Base-by-base conservation (phyloP, 2,888 invertebrate genomes). In the Agrypnus murinus region DNA sequence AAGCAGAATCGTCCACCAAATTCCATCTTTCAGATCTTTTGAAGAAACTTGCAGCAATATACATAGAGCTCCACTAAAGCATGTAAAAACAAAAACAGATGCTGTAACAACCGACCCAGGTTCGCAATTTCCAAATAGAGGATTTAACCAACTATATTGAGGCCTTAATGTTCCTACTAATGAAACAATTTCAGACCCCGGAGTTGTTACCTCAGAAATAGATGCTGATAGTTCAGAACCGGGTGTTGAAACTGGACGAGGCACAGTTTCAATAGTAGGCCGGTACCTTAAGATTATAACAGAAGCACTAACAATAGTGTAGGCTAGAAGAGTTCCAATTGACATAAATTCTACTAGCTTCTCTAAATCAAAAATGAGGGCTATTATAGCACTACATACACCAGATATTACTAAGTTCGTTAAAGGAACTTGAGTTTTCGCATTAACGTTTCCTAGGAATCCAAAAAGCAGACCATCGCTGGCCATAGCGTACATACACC, bases 281-380 rank as follows among this genome's bases (percentile, higher is more conserved):
- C 70, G 81, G 81, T 96, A 96, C 53, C 96, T 89, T 63, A 97
- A 86, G 57, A 97, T 92, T 64, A 97, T 95, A 5, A 97, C 95
- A 72, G 94, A 93, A 10, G 95, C 95, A 74, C 96, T 95, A 2
- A 97, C 97, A 73, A 97, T 95, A 1, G 96, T 96, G 83, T 97
- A 97, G 0, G 96, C 95, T 77, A 95, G 84, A 59, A 96, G 87
- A 0, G 95, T 95, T 0, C 95, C 95, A 80, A 97, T 97, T 1
- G 96, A 96, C 95, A 97, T 96, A 82, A 97, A 96, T 82, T 97
- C 96, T 0, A 97, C 96, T 45, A 97, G 87, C 77, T 95, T 95
- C 77, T 95, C 92, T 76, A 97, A 88, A 85, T 97, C 96, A 80
- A 97, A 95, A 38, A 96, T 83, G 43, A 97, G 85, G 3, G 97